Percentiles rank a stretch among this genome's conserved stretches.
Evolutionary conservation across 2,797 vertebrate species (phyloP).

Genomic region (Psittacula echo): DNA sequence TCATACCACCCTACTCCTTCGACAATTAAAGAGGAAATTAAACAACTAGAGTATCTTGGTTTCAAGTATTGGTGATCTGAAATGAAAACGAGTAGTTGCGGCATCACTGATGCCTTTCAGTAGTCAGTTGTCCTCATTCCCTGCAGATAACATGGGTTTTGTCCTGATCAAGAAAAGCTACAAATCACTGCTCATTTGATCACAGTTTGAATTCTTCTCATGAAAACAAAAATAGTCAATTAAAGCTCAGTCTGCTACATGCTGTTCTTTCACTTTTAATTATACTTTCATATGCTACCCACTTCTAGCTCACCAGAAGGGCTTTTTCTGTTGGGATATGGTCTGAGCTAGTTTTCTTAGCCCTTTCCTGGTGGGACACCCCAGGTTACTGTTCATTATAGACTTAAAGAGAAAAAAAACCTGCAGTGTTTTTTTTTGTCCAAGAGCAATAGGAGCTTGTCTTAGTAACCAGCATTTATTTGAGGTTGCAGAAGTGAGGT

Average conservation of each 20-base stretch:
- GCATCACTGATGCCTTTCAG: rapidly evolving
- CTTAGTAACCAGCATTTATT: not conserved
- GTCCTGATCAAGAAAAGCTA: not conserved
- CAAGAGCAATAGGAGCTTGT: not conserved
- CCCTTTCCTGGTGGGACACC: not conserved
- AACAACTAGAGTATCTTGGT: not conserved
- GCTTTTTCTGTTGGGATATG: not conserved
- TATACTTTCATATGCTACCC: not conserved
- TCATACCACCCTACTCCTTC: not conserved
- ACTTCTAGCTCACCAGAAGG: not conserved
- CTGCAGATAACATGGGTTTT: rapidly evolving
- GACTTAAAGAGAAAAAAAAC: not conserved
- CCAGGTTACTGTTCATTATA: not conserved
- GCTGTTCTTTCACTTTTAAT: not conserved
- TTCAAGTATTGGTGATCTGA: not conserved
- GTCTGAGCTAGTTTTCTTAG: not conserved
- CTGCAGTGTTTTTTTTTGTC: rapidly evolving
- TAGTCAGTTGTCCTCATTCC: not conserved
- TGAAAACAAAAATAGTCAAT: constrained; percentile 13
- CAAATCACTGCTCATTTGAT: constrained; percentile 2
- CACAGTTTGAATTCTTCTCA: not conserved
- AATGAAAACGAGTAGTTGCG: not conserved
- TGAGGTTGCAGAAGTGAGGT: not conserved
- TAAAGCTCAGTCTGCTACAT: not conserved
- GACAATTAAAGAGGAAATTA: not conserved